A percentile compares a stretch with the other conserved stretches of the same genome.
Conservation (phyloP, 2,888 invertebrate genomes). For the Oscheius sp. region DNA sequence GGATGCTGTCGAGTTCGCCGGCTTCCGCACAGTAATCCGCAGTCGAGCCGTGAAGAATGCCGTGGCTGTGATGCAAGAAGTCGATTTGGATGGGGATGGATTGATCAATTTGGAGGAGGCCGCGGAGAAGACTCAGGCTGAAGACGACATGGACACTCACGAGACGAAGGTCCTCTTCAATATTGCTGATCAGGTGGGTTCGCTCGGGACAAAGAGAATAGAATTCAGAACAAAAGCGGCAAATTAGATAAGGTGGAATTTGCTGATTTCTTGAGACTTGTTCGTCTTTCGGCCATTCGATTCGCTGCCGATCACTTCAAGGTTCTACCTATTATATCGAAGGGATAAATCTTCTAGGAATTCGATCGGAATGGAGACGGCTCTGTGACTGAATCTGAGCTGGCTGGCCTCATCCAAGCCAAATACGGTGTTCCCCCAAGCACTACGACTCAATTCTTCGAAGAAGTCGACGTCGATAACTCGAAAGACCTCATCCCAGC, state of each 20-base stretch:
- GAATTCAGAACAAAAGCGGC: slow-evolving; percentile 59
- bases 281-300: slow-evolving; percentile 66
- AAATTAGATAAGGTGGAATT: slow-evolving; percentile 67
- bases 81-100: slow-evolving; percentile 54
- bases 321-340: slow-evolving; percentile 29
- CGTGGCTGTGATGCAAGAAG: slow-evolving; percentile 49
- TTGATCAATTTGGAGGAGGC: slow-evolving; percentile 61
- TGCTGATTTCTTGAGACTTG: slow-evolving; percentile 67
- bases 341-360: slow-evolving; percentile 43
- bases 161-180: slow-evolving; percentile 64
- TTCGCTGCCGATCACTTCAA: slow-evolving; percentile 67
- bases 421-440: slow-evolving; percentile 62
- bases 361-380: slow-evolving; percentile 65
- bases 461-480: slow-evolving; percentile 63
- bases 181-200: slow-evolving; percentile 66
- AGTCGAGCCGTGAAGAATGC: slow-evolving; percentile 51
- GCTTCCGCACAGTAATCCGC: slow-evolving; percentile 62
- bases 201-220: not conserved
- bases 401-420: slow-evolving; percentile 60
- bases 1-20: slow-evolving; percentile 68
- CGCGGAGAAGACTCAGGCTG: slow-evolving; percentile 58
- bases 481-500: slow-evolving; percentile 63
- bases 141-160: slow-evolving; percentile 65
- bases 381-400: slow-evolving; percentile 62
- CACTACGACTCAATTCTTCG: slow-evolving; percentile 59